Evolutionary conservation across 2,888 invertebrate species (phyloP).

Genomic region (Andrena camellia): DNA sequence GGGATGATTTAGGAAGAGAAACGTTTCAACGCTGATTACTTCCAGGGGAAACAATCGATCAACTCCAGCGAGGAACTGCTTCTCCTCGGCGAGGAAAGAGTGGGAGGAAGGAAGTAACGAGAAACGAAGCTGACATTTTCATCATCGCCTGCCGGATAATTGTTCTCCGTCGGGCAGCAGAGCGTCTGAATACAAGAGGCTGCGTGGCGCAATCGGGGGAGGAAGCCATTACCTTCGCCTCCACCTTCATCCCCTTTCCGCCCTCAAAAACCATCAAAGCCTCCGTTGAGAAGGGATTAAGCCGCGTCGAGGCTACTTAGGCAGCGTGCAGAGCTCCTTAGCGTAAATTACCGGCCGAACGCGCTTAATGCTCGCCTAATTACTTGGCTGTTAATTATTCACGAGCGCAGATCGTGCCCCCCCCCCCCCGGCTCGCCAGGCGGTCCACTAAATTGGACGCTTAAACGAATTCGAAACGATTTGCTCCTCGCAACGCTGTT

Average conservation of each 20-base stretch:
- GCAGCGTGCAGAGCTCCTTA: conserved; percentile 56
- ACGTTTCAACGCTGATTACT: conserved; percentile 35
- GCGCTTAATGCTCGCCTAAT: conserved; percentile 60
- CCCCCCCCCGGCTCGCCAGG: not conserved
- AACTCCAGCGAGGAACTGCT: not conserved
- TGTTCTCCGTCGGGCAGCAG: conserved; percentile 64
- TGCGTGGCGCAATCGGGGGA: conserved; percentile 59
- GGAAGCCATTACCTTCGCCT: conserved; percentile 67
- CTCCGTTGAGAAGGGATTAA: conserved; percentile 67
- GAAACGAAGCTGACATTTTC: conserved; percentile 51
- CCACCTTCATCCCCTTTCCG: conserved; percentile 56
- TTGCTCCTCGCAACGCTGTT: not conserved
- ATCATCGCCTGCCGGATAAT: conserved; percentile 62
- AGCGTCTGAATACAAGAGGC: conserved; percentile 58
- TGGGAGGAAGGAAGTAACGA: conserved; percentile 10
- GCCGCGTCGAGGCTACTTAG: conserved; percentile 60
- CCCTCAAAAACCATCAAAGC: conserved; percentile 57
- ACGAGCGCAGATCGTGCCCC: conserved; percentile 5
- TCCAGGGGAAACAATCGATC: conserved; percentile 39
- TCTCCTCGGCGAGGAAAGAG: not conserved
- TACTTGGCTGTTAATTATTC: conserved; percentile 58
- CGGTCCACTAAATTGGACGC: conserved; percentile 34
- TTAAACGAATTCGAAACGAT: conserved; percentile 23
- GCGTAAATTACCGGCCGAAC: conserved; percentile 64
- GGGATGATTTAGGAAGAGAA: conserved; percentile 1